Conservation (phyloP, 2,888 invertebrate species). For the Agrochola litura region DNA sequence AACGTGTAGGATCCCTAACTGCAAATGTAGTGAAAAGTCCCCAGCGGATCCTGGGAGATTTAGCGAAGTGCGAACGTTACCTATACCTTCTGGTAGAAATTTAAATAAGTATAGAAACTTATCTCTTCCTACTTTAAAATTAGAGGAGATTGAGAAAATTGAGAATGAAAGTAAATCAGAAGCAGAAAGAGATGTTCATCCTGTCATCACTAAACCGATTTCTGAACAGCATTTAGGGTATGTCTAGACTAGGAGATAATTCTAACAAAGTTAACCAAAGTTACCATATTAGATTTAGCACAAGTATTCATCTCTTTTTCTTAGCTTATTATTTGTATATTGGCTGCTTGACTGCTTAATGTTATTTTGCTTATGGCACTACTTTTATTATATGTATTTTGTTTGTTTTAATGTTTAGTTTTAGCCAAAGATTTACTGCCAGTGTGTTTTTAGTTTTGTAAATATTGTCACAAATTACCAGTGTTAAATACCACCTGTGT, state of each 20-base stretch:
- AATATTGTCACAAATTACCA: conserved; percentile 76
- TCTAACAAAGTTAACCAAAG: conserved; percentile 57
- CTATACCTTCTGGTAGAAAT: conserved; percentile 80
- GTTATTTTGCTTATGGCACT: conserved; percentile 61
- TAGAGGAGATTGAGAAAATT: conserved; percentile 81
- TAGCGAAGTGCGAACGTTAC: conserved; percentile 82
- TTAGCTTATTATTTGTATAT: conserved; percentile 72
- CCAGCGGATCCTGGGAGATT: conserved; percentile 74
- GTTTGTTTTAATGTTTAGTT: conserved; percentile 60
- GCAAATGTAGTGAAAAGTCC: conserved; percentile 83
- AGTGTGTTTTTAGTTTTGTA: conserved; percentile 72
- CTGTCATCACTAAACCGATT: conserved; percentile 81
- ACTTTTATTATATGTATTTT: conserved; percentile 63
- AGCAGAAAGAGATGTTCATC: conserved; percentile 80
- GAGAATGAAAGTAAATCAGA: conserved; percentile 75
- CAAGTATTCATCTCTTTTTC: conserved; percentile 67
- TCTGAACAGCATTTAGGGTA: conserved; percentile 91
- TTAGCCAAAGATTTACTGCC: conserved; percentile 62
- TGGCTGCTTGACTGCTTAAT: conserved; percentile 72
- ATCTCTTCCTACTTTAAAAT: conserved; percentile 86
- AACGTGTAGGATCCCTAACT: conserved; percentile 86
- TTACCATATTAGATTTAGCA: conserved; percentile 74
- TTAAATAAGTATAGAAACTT: conserved; percentile 83
- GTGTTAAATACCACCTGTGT: conserved; percentile 82
- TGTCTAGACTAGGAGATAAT: conserved; percentile 77